Evolutionary conservation across 2,797 vertebrate genomes (phyloP), one percentile per base, ranked within the genome.

Genomic region (Pangasius macronema): DNA sequence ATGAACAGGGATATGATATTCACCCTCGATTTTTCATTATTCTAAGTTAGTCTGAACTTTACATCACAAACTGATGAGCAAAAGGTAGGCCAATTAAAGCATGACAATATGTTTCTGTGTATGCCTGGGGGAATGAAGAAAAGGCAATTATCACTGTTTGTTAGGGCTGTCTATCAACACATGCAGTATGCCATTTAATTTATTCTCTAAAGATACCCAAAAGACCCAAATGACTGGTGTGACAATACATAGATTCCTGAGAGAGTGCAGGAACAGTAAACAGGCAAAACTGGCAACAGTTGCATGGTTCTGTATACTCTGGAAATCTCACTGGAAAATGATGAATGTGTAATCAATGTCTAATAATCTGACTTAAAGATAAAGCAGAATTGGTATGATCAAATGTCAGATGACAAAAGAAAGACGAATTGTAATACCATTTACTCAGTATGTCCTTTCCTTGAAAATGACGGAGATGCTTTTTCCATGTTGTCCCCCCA

Each of bases 141-240:
- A 79, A 20, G 49, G 51, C 51, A 79, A 79, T 79, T 79, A 79
- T 20, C n/a, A 79, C 16, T 79, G 76, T 33, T 79, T 79, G 76
- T 57, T 49, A 55, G 24, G n/a, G 33, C 76, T 53, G 27, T 76
- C 46, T 79, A 30, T 55, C 0, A 79, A 79, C 76, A 57, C 76
- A 33, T 33, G 49, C 49, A 30, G 18, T 30, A 76, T 76, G 46
- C n/a, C 27, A 7, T 20, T 33, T 79, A 55, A 79, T 79, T 79
- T 79, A 79, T 55, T 79, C 76, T 79, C 76, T 33, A 36, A 55
- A 79, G 76, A 79, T 79, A 79, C 11, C 7, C n/a, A 55, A 22
- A 57, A 22, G n/a, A 53, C 76, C 76, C 76, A 57, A 79, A 57
- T 33, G 51, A 76, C 14, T 51, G 9, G 3, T 51, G 46, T 76